phyloP scores from a whole-genome alignment of 2,797 vertebrate genomes.

The Bradypus variegatus region DNA sequence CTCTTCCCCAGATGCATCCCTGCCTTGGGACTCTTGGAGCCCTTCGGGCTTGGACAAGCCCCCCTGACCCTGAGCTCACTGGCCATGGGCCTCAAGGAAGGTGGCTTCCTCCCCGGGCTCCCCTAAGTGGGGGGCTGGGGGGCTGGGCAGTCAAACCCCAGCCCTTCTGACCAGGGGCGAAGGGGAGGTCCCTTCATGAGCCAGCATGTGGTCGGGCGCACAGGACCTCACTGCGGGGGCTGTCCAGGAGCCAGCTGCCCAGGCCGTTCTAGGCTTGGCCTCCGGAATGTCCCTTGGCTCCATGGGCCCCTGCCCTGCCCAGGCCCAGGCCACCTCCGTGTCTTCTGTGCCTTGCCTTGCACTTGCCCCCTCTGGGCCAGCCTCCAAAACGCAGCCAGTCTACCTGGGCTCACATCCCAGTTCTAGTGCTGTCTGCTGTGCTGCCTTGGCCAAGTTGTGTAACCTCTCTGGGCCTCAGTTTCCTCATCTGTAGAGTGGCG shows the following conservation, averaged over 20 bases:
- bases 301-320: not conserved
- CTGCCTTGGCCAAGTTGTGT: not conserved
- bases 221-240: not conserved
- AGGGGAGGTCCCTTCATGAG: not conserved
- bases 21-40: not conserved
- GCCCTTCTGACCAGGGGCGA: not conserved
- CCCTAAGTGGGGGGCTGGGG: not conserved
- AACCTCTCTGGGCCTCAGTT: not conserved
- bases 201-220: not conserved
- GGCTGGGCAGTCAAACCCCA: not conserved
- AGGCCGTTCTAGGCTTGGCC: not conserved
- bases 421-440: not conserved
- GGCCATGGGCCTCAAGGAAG: not conserved
- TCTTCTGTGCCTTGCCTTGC: not conserved
- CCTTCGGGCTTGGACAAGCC: not conserved
- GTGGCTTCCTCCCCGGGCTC: not conserved
- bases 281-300: not conserved
- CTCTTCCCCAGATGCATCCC: too few relatives aligned
- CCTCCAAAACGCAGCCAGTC: not conserved
- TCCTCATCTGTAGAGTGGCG: not conserved
- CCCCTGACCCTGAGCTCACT: not conserved
- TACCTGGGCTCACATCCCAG: not conserved
- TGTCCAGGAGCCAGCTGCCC: not conserved
- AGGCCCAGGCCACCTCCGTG: not conserved
- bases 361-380: accelerated